phyloP scores from a whole-genome alignment of 2,888 invertebrate species.

The Cosmorhoe ocellata region DNA sequence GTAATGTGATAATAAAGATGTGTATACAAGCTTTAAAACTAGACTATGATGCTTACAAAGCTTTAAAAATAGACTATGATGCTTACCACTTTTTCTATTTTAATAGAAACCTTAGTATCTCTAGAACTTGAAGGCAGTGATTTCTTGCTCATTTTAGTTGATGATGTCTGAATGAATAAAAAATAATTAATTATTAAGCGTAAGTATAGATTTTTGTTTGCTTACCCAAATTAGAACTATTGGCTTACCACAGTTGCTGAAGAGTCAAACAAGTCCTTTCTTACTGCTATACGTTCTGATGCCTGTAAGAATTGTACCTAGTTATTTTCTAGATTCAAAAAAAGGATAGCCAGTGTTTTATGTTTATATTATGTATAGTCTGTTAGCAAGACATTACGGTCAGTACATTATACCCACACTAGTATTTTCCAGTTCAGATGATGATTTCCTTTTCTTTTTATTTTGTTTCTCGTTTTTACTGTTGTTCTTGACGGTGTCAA shows the following conservation, averaged over 20 bases:
- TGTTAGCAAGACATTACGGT: no score
- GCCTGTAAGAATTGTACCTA: slow-evolving; percentile 16
- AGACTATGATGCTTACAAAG: no score
- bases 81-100: background rate
- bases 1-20: no score
- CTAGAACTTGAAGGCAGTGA: slow-evolving; percentile 1
- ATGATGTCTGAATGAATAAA: background rate
- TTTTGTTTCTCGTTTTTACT: slow-evolving; percentile 1
- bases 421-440: slow-evolving; percentile 3
- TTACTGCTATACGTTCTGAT: slow-evolving; percentile 16
- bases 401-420: background rate
- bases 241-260: slow-evolving; percentile 14
- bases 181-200: no score
- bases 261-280: slow-evolving; percentile 19
- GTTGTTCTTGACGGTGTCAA: background rate
- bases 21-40: no score
- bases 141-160: background rate
- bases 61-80: no score
- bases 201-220: no score
- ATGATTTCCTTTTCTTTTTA: slow-evolving; percentile 11
- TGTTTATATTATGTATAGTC: no score
- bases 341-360: no score
- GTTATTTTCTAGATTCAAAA: no score
- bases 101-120: background rate
- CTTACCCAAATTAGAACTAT: background rate